Percentiles rank a stretch among this genome's conserved stretches.
Conservation (phyloP, 2,113 vertebrate genomes). For the Talpa occidentalis region DNA sequence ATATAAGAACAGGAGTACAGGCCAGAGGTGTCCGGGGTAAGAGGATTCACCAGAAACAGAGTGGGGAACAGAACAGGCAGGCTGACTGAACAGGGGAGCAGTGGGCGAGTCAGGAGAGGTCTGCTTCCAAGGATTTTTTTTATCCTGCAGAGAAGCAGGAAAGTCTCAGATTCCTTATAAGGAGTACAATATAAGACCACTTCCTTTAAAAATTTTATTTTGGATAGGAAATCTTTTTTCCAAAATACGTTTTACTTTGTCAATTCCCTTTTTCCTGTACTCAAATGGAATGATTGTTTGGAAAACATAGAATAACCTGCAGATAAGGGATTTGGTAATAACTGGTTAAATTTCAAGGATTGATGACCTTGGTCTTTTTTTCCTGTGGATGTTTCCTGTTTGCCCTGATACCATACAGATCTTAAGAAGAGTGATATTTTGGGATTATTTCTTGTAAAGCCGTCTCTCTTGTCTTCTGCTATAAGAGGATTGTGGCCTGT, state of each 20-base stretch:
- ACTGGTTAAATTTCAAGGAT: conserved; percentile 27
- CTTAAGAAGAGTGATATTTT: not conserved
- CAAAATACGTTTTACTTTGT: not conserved
- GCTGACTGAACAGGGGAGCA: no score
- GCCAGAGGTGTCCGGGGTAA: no score
- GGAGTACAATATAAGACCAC: not conserved
- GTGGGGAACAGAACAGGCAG: no score
- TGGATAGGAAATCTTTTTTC: not conserved
- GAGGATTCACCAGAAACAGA: no score
- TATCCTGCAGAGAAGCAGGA: not conserved
- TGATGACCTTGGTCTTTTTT: not conserved
- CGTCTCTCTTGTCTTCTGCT: conserved; percentile 25
- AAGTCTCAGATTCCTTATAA: not conserved
- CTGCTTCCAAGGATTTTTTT: not conserved
- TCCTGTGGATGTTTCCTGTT: not conserved
- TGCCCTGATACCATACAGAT: not conserved
- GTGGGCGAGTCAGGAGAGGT: no score
- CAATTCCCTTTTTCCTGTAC: not conserved
- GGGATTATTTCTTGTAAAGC: not conserved
- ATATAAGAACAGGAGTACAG: no score
- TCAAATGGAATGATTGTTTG: not conserved
- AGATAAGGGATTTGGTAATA: conserved; percentile 25
- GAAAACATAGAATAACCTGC: not conserved
- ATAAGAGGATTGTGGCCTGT: conserved; percentile 36
- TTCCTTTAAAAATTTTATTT: conserved; percentile 35